Evolutionary conservation across 1,140 invertebrate species (phyloP), one percentile per base, ranked within the genome.

Genomic region (Epicauta chinensis): DNA sequence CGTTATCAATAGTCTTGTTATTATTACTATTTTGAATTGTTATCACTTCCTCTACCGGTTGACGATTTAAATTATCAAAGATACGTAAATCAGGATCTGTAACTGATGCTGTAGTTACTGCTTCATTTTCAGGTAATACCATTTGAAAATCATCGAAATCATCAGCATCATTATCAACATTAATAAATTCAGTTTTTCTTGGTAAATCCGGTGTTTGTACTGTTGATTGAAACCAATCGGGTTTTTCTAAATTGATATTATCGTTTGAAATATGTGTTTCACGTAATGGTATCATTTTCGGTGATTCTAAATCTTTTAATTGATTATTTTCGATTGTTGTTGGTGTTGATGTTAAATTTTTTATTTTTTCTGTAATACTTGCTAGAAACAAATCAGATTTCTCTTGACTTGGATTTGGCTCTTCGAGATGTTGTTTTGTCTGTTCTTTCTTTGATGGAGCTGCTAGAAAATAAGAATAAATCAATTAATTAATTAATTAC

Each of bases 261-360:
- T 44, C 38, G 31, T 55, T 63, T 17, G 66, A 64, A 53, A 69
- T 69, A 49, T 69, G 58, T 6, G 67, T 69, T 61, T 69, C 67
- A 32, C 65, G 46, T 41, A 69, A 53, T 13, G 56, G 57, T 16
- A 68, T 45, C 36, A 62, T 40, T 30, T 55, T 63, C 1, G 46
- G 54, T 12, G 55, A 59, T 14, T 45, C 29, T 10, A 49, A 49
- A 36, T 46, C 23, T 17, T 47, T 17, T 7, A 23, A 13, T 47
- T 47, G 15, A 23, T 31, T 12, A 14, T 30, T 39, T 4, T 32
- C 42, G 2, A 10, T 29, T 36, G 34, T 15, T 17, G 17, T 34
- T 34, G 32, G 3, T 17, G 17, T 34, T 34, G 32, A 2, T n/a
- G 32, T 34, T 34, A 34, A 34, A 34, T 34, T 34, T 34, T 11